Conservation (phyloP, 2,797 vertebrate species). For the Galaxias olidus region DNA sequence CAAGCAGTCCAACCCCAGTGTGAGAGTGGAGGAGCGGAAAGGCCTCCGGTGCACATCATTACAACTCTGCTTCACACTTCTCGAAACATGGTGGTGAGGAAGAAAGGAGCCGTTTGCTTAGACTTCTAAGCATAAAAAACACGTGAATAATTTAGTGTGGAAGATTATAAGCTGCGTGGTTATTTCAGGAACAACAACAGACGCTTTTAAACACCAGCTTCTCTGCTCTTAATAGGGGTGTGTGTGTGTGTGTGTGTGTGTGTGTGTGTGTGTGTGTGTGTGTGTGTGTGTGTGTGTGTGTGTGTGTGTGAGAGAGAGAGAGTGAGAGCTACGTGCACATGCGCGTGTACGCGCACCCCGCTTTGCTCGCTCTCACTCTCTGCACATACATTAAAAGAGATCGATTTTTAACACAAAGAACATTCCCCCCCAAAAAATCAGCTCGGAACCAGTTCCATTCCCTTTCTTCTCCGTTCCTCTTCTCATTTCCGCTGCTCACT, state of each 20-base stretch:
- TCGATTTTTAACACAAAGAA: too few relatives aligned
- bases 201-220: conserved; percentile 26
- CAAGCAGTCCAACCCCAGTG: conserved; percentile 45
- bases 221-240: conserved; percentile 37
- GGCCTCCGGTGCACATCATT: conserved; percentile 51
- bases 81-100: conserved; percentile 33
- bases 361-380: conserved; percentile 12
- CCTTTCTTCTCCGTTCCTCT: too few relatives aligned
- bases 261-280: too few relatives aligned
- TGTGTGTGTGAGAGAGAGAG: too few relatives aligned
- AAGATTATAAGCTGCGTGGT: conserved; percentile 57
- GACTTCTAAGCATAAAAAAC: conserved; percentile 68
- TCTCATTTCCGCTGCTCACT: too few relatives aligned
- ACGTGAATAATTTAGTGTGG: conserved; percentile 71
- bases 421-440: too few relatives aligned
- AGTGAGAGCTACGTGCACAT: conserved; percentile 36
- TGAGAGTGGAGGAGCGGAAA: conserved; percentile 25
- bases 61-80: conserved; percentile 44
- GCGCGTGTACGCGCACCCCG: conserved; percentile 30
- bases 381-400: neutral
- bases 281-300: too few relatives aligned
- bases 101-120: conserved; percentile 63
- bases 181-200: conserved; percentile 64
- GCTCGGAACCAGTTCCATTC: too few relatives aligned
- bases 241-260: too few relatives aligned